Evolutionary conservation across 1,140 invertebrate genomes (phyloP).

Genomic region (Anoplolepis gracilipes): DNA sequence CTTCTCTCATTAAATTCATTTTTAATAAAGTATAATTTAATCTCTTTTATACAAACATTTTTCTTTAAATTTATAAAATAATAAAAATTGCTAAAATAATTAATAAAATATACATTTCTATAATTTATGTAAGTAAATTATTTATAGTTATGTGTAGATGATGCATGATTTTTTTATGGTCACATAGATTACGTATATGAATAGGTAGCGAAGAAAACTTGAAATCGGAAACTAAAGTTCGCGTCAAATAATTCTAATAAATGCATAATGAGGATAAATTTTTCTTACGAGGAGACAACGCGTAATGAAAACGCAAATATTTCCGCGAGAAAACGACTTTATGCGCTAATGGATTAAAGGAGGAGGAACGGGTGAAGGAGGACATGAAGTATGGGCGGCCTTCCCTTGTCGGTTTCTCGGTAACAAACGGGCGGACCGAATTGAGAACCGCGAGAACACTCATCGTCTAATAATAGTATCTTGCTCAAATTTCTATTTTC

Average conservation of each 20-base stretch:
- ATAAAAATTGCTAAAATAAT: not conserved
- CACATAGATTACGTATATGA: not conserved
- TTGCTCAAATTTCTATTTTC: constrained; percentile 77
- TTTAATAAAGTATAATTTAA: no score
- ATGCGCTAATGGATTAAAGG: constrained; percentile 33
- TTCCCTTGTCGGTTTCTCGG: constrained; percentile 41
- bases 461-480: constrained; percentile 74
- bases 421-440: constrained; percentile 50
- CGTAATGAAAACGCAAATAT: constrained; percentile 16
- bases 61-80: no score
- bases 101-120: not conserved
- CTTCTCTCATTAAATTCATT: not conserved
- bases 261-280: not conserved
- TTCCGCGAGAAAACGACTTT: constrained; percentile 9
- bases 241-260: not conserved
- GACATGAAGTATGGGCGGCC: constrained; percentile 30
- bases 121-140: not conserved
- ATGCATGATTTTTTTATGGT: not conserved
- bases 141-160: not conserved
- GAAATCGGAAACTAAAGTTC: not conserved
- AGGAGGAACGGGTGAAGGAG: constrained; percentile 14
- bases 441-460: constrained; percentile 67
- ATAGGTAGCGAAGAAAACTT: not conserved
- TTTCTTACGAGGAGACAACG: not conserved
- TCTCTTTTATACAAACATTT: no score